Base-by-base conservation (phyloP, 1,140 invertebrate species). In the Drosophila leontia region DNA sequence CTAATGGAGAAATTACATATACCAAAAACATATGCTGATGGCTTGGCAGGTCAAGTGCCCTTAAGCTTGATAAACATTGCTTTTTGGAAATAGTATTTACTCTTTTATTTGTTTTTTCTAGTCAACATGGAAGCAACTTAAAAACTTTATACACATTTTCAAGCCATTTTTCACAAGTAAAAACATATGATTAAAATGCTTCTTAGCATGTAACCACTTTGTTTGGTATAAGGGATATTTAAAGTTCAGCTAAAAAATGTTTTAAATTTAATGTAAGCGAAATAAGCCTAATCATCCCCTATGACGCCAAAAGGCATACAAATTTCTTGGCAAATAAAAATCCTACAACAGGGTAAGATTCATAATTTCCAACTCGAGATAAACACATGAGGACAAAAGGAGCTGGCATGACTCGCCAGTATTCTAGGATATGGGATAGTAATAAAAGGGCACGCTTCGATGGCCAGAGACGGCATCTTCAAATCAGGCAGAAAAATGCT, bases 401-500 rank as follows among this genome's bases (percentile, higher is more conserved):
- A 35, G 48, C 59, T 35, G 69, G 60, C 65, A 88, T 88, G 84
- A 90, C 81, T 64, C 34, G 70, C 50, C 60, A 45, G 26, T 37
- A 34, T 60, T 44, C 47, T 56, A 17, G 34, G 12, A 44, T 55
- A 67, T 69, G 67, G 72, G 61, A 81, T 85, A 79, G 80, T 88
- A 88, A 88, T 88, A 85, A 79, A 85, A 82, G 75, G 78, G 59
- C 72, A 90, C 78, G 85, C 85, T 85, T 85, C 85, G 75, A 75
- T 90, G 76, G 68, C 71, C 85, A 79, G 63, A 59, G 50, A 55
- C 61, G 58, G 47, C 63, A 69, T 69, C 75, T 88, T 80, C 85
- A 90, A 90, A 90, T 90, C 85, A 90, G 81, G 85, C 85, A 90
- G 85, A 90, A 90, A 88, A 90, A 90, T 83, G 78, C 67, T 90